Conservation (phyloP, 2,113 vertebrate species). For the Paralichthys olivaceus region DNA sequence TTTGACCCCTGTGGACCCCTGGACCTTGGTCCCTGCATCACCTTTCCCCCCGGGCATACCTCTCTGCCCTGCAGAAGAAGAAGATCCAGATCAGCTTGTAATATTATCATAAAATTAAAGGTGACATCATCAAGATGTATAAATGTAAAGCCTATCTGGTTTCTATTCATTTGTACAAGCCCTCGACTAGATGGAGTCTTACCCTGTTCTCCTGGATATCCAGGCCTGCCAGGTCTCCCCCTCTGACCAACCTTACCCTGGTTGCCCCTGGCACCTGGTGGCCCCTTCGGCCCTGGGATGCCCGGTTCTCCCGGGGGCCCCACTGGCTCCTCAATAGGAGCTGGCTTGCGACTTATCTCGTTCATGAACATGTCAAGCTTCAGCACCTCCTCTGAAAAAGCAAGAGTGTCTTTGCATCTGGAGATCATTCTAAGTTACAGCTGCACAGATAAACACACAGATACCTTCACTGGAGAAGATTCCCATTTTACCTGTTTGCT, state of each 20-base stretch:
- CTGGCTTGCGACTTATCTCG: conserved; percentile 85
- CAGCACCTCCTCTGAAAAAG: conserved; percentile 86
- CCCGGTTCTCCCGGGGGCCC: conserved; percentile 86
- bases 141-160: neutral
- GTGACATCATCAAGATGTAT: neutral
- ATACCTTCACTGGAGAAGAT: neutral
- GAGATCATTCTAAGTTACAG: neutral
- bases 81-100: neutral
- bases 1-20: conserved; percentile 77
- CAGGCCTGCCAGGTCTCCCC: conserved; percentile 78
- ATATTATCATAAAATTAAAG: neutral
- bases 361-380: conserved; percentile 88
- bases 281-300: conserved; percentile 81
- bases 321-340: conserved; percentile 86
- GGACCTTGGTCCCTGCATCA: conserved; percentile 68
- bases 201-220: conserved; percentile 89
- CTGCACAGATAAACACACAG: neutral
- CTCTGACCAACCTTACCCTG: conserved; percentile 79
- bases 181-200: neutral
- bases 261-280: conserved; percentile 79
- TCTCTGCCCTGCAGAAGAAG: conserved; percentile 66
- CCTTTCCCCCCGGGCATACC: conserved; percentile 77
- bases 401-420: neutral
- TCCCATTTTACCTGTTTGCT: neutral
- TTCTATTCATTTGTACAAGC: neutral